These are phyloP conservation scores for Hyla sarda DNA, from an alignment of 2,113 vertebrate species.

Conservation along the genomic window DNA sequence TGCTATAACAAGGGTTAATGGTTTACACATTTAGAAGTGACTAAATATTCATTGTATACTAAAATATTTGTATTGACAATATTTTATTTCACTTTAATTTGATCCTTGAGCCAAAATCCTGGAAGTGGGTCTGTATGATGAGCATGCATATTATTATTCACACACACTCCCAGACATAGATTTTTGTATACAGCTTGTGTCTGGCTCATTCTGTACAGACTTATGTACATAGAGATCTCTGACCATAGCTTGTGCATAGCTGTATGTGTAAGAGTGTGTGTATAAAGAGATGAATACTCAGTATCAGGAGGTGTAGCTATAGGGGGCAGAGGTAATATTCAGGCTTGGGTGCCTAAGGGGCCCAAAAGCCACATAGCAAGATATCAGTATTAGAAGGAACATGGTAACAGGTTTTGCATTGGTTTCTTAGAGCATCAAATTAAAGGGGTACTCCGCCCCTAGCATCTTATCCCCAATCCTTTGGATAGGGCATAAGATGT, in stretches of 20 bases:
- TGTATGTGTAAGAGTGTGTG: not conserved
- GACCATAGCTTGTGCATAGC: not conserved
- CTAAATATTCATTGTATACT: too few relatives aligned
- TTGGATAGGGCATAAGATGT: too few relatives aligned
- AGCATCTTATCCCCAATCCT: too few relatives aligned
- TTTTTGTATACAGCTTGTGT: not conserved
- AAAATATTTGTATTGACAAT: not conserved
- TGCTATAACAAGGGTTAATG: not conserved
- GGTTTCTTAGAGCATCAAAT: too few relatives aligned
- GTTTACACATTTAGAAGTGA: not conserved
- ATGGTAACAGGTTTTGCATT: too few relatives aligned
- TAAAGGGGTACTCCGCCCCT: too few relatives aligned
- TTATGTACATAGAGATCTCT: not conserved
- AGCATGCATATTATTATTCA: not conserved
- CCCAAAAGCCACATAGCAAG: too few relatives aligned
- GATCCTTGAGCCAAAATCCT: not conserved
- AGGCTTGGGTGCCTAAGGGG: too few relatives aligned
- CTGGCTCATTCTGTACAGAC: not conserved
- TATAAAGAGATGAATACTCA: not conserved
- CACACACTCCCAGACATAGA: not conserved
- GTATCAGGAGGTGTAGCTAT: too few relatives aligned
- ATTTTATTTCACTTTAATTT: not conserved
- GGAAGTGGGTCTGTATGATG: too few relatives aligned
- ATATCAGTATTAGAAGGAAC: too few relatives aligned
- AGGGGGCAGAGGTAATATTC: too few relatives aligned